phyloP scores from a whole-genome alignment of 2,888 invertebrate genomes.

The Drosophila crucigera region DNA sequence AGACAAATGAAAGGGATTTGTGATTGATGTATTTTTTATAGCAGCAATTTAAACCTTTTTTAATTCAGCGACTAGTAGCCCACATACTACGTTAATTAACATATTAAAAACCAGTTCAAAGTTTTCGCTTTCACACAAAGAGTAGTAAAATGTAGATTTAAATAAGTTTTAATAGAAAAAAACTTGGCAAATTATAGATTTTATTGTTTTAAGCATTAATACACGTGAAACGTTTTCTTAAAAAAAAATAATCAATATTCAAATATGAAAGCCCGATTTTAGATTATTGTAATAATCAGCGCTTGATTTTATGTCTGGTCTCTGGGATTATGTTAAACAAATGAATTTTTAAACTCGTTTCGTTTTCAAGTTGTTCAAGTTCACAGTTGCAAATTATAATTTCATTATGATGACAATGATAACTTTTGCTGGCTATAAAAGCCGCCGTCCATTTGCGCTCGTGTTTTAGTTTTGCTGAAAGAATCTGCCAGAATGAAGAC shows the following conservation, averaged over 20 bases:
- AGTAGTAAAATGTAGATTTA: constrained; percentile 1
- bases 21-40: neutral
- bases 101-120: constrained; percentile 36
- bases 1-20: neutral
- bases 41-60: neutral
- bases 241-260: constrained; percentile 2
- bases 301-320: constrained; percentile 11
- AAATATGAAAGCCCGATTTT: constrained; percentile 13
- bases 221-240: constrained; percentile 24
- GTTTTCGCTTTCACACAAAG: constrained; percentile 43
- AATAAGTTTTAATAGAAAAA: constrained; percentile 21
- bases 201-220: constrained; percentile 2
- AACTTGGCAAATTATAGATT: constrained; percentile 23
- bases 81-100: constrained; percentile 43
- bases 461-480: constrained; percentile 51
- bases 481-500: constrained; percentile 60
- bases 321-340: constrained; percentile 42
- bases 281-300: constrained; percentile 48
- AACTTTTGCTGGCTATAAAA: constrained; percentile 61
- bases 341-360: constrained; percentile 61
- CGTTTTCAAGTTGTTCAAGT: constrained; percentile 65
- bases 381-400: constrained; percentile 72
- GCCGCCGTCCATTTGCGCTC: constrained; percentile 10
- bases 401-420: constrained; percentile 56
- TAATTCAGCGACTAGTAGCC: constrained; percentile 16